Evolutionary conservation across 2,113 vertebrate genomes (phyloP).

Genomic region (Girardinichthys multiradiatus): DNA sequence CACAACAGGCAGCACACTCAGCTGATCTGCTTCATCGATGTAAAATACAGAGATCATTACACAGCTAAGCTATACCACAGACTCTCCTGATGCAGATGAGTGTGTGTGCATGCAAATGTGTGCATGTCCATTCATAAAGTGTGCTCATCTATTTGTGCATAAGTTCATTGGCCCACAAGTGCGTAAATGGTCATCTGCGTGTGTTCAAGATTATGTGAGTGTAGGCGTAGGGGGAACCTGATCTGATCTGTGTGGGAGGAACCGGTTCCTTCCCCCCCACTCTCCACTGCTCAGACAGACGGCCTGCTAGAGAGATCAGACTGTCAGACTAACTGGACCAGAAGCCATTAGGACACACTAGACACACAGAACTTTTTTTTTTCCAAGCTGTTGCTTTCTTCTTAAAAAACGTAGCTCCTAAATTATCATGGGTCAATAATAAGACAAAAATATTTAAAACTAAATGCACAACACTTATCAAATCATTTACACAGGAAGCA

Average conservation of each 20-base stretch:
- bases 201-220: conserved; percentile 57
- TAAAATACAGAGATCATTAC: conserved; percentile 77
- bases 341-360: conserved; percentile 76
- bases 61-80: conserved; percentile 74
- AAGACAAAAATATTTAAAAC: conserved; percentile 58
- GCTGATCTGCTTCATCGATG: conserved; percentile 76
- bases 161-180: conserved; percentile 56
- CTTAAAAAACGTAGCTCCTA: conserved; percentile 49
- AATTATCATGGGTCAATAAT: conserved; percentile 62
- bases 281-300: conserved; percentile 65
- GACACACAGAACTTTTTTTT: conserved; percentile 62
- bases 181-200: conserved; percentile 53
- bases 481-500: conserved; percentile 52
- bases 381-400: conserved; percentile 60
- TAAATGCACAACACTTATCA: conserved; percentile 34
- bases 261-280: conserved; percentile 49
- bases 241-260: conserved; percentile 77
- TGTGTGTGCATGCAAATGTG: conserved; percentile 27
- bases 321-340: conserved; percentile 76
- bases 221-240: conserved; percentile 76
- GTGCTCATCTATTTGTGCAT: conserved; percentile 57
- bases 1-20: conserved; percentile 70
- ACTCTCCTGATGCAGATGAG: conserved; percentile 37
- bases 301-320: conserved; percentile 79
- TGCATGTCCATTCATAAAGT: conserved; percentile 38